A percentile compares a stretch with the other conserved stretches of the same genome.
Conservation (phyloP, 2,888 invertebrate species). For the Digitonthophagus gazella region DNA sequence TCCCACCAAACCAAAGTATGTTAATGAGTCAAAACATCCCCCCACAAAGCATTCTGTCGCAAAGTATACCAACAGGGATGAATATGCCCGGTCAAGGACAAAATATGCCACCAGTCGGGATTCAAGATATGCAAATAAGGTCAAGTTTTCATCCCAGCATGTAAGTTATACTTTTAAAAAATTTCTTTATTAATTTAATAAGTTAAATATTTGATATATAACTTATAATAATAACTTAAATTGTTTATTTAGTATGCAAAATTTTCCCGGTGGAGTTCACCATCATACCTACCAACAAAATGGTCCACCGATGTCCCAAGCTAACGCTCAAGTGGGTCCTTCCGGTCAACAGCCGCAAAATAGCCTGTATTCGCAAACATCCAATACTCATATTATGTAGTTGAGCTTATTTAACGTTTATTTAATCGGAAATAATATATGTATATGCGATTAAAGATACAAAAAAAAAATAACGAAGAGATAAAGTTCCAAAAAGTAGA, state of each 20-base stretch:
- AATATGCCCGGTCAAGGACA: background rate
- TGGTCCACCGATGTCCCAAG: constrained; percentile 21
- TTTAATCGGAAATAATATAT: constrained; percentile 10
- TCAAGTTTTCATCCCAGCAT: background rate
- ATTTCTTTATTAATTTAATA: background rate
- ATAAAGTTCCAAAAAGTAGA: constrained; percentile 1
- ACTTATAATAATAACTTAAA: background rate
- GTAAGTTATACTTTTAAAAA: background rate
- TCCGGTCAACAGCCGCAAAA: constrained; percentile 25
- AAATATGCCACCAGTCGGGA: background rate
- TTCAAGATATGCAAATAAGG: background rate
- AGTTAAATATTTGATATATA: background rate
- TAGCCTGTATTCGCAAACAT: constrained; percentile 30
- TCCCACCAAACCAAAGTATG: constrained; percentile 21
- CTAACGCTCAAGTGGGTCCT: constrained; percentile 25
- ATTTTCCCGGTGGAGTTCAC: constrained; percentile 26
- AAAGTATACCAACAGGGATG: background rate
- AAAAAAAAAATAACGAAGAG: background rate
- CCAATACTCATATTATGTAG: constrained; percentile 36
- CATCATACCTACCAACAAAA: constrained; percentile 17
- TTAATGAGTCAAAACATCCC: constrained; percentile 10
- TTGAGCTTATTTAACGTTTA: constrained; percentile 19
- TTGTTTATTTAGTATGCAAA: constrained; percentile 23
- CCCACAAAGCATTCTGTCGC: constrained; percentile 16
- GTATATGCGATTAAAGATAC: background rate